These are phyloP conservation scores for Volucella inflata DNA, from an alignment of 2,888 invertebrate species.

Conservation along the genomic window DNA sequence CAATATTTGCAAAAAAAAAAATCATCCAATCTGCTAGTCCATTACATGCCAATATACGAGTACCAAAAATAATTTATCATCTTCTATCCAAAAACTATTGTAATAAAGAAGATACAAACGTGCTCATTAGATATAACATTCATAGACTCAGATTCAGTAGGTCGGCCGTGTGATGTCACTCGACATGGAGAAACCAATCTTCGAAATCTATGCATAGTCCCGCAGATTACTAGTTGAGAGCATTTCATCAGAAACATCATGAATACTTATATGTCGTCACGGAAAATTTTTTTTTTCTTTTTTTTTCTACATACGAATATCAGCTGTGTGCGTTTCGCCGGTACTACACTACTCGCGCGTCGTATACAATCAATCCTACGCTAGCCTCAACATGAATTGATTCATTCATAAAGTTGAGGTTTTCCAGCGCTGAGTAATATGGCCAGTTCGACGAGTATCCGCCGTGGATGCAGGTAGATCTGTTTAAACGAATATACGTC, in stretches of 20 bases:
- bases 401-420: slow-evolving; percentile 62
- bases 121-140: no score
- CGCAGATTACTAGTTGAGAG: background rate
- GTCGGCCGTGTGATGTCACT: slow-evolving; percentile 30
- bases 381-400: slow-evolving; percentile 13
- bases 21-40: background rate
- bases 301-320: slow-evolving; percentile 7
- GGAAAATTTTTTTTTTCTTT: slow-evolving; percentile 3
- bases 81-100: background rate
- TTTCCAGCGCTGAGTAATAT: slow-evolving; percentile 58
- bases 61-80: background rate
- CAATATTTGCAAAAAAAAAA: slow-evolving; percentile 6
- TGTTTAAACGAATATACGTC: no score
- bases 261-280: slow-evolving; percentile 15
- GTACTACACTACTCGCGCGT: slow-evolving; percentile 8
- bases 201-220: slow-evolving; percentile 1
- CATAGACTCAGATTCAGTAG: no score
- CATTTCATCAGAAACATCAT: slow-evolving; percentile 25
- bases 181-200: background rate
- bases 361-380: no score
- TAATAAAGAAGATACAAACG: background rate
- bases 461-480: no score
- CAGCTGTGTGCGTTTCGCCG: slow-evolving; percentile 50
- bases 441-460: slow-evolving; percentile 6
- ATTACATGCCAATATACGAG: background rate